Conservation (phyloP, 1,140 invertebrate species). For the Lerema accius region DNA sequence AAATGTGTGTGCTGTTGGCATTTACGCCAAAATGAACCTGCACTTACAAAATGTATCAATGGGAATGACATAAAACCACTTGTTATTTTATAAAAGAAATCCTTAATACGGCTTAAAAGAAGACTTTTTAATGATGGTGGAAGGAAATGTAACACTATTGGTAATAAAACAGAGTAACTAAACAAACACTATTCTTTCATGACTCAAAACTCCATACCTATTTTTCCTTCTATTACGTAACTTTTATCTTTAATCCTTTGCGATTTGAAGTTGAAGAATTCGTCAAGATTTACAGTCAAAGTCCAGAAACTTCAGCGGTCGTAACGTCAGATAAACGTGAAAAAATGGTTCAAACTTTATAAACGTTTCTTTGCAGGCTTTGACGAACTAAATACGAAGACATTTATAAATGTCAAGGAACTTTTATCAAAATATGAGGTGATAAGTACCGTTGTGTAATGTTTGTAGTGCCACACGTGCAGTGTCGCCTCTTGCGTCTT, state of each 20-base stretch:
- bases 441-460: slow-evolving; percentile 32
- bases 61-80: too few relatives aligned
- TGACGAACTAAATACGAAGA: slow-evolving; percentile 7
- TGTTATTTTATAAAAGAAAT: too few relatives aligned
- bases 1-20: too few relatives aligned
- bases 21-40: too few relatives aligned
- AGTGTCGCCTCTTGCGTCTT: background rate
- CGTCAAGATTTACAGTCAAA: too few relatives aligned
- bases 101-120: too few relatives aligned
- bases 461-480: slow-evolving; percentile 28
- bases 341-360: background rate
- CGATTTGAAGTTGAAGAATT: background rate
- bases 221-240: background rate
- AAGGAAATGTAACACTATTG: too few relatives aligned
- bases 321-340: background rate
- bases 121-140: too few relatives aligned
- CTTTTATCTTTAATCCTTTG: background rate
- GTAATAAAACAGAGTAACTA: background rate
- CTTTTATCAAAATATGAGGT: slow-evolving; percentile 23
- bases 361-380: background rate
- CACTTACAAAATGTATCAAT: too few relatives aligned
- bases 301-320: background rate
- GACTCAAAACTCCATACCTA: background rate
- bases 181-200: background rate
- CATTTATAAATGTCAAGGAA: slow-evolving; percentile 24